A percentile compares a stretch with the other conserved stretches of the same genome.
Conservation (phyloP, 2,888 invertebrate genomes). For the Isoperla grammatica region DNA sequence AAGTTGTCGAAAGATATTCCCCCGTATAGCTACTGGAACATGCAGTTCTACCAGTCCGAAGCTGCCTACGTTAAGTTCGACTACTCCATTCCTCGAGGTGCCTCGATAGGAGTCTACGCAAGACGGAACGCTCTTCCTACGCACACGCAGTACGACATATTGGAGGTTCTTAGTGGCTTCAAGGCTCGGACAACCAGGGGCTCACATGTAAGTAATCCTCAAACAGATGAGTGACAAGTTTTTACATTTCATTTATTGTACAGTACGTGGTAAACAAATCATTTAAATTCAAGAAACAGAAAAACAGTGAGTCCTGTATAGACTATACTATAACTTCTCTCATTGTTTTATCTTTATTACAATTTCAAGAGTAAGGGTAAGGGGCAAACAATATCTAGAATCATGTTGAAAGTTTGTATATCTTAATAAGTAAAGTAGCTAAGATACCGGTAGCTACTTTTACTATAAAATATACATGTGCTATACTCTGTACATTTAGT, state of each 20-base stretch:
- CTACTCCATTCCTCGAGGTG: slow-evolving; percentile 85
- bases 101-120: slow-evolving; percentile 92
- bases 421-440: no score
- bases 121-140: slow-evolving; percentile 91
- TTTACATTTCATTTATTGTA: not conserved
- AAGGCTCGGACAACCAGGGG: slow-evolving; percentile 78
- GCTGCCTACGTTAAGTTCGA: slow-evolving; percentile 92
- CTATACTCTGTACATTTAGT: no score
- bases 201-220: slow-evolving; percentile 65
- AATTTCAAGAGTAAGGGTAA: no score
- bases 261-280: not conserved
- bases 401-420: no score
- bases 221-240: not conserved
- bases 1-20: slow-evolving; percentile 83
- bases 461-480: no score
- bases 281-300: not conserved
- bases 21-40: slow-evolving; percentile 95
- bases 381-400: no score
- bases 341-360: no score
- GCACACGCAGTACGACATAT: slow-evolving; percentile 93
- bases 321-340: no score
- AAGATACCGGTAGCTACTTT: no score
- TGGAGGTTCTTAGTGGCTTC: slow-evolving; percentile 87
- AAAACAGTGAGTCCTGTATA: no score
- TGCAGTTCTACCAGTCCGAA: slow-evolving; percentile 94